phyloP scores from a whole-genome alignment of 1,140 invertebrate species.

The Aphelenchoides avenae region DNA sequence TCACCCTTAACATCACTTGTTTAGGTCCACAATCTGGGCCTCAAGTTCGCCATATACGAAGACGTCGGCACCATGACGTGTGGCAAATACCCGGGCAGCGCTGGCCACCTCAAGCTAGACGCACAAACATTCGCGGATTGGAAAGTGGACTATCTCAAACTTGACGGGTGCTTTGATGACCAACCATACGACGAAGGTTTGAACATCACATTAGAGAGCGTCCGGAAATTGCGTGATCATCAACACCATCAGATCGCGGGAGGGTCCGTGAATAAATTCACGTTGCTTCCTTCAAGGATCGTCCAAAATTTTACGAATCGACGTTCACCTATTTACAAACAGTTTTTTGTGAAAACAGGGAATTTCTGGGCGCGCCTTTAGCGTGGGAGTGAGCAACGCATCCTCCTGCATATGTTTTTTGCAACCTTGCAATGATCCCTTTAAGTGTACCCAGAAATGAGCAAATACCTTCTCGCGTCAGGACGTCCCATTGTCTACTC shows the following conservation, averaged over 20 bases:
- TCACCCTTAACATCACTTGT: not conserved
- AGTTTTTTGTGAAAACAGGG: not conserved
- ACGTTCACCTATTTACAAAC: not conserved
- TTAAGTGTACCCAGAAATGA: conserved; percentile 76
- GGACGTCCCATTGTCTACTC: conserved; percentile 89
- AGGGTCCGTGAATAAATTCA: not conserved
- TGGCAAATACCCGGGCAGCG: conserved; percentile 83
- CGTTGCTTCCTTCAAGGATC: too few relatives aligned
- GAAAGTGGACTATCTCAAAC: conserved; percentile 91
- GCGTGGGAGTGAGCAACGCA: too few relatives aligned
- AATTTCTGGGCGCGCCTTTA: too few relatives aligned
- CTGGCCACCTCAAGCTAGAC: conserved; percentile 78
- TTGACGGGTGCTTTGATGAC: conserved; percentile 75
- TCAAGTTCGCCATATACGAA: conserved; percentile 95
- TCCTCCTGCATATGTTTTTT: too few relatives aligned
- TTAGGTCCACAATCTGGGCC: conserved; percentile 83
- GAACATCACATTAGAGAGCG: conserved; percentile 8
- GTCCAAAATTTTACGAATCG: not conserved
- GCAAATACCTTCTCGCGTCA: conserved; percentile 76
- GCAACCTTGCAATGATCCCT: not conserved
- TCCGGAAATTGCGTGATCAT: conserved; percentile 7
- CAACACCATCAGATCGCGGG: conserved; percentile 60
- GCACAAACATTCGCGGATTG: conserved; percentile 88
- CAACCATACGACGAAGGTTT: not conserved
- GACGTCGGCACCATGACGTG: conserved; percentile 93